Conservation (phyloP, 2,797 vertebrate species). For the Neosilurus mollespiculum region DNA sequence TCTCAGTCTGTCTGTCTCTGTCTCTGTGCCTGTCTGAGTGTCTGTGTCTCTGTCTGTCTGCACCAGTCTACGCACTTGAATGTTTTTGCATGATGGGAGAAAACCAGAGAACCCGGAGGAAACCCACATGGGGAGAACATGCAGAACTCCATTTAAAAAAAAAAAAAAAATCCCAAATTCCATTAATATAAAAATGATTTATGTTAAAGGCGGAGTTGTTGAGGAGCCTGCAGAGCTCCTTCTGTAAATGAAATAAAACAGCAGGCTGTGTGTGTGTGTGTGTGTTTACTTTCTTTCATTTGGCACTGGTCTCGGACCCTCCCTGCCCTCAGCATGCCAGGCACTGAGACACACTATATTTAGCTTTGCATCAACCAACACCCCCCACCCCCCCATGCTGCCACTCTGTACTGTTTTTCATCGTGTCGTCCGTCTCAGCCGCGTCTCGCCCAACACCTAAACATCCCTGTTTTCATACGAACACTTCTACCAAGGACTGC, state of each 20-base stretch:
- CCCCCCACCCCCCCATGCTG: not conserved
- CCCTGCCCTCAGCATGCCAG: constrained; percentile 32
- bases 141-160: too few relatives aligned
- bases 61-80: not conserved
- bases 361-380: not conserved
- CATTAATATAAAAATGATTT: not conserved
- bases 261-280: not conserved
- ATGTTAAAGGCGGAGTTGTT: not conserved
- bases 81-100: not conserved
- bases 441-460: not conserved
- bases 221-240: not conserved
- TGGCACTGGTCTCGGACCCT: constrained; percentile 22
- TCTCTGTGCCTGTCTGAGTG: too few relatives aligned
- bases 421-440: not conserved
- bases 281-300: constrained; percentile 21
- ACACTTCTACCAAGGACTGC: not conserved
- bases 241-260: not conserved
- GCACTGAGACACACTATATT: constrained; percentile 31
- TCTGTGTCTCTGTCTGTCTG: too few relatives aligned
- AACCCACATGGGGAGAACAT: not conserved
- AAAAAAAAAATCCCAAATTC: too few relatives aligned
- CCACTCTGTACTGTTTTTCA: not conserved
- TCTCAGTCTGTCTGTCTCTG: too few relatives aligned
- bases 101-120: not conserved
- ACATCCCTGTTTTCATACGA: not conserved